Conservation (phyloP, 2,888 invertebrate species). For the Notodonta dromedarius region DNA sequence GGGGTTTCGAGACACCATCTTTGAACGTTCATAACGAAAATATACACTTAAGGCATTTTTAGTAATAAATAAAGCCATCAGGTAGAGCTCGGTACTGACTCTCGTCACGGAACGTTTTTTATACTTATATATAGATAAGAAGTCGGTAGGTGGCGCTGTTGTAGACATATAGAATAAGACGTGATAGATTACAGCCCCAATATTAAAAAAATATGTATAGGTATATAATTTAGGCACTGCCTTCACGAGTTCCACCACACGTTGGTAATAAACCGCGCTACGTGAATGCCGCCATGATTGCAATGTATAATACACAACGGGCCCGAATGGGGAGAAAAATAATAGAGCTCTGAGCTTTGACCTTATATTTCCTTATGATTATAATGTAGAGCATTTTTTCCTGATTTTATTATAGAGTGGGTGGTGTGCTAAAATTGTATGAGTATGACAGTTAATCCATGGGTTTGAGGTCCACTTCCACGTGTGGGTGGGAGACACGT, state of each 20-base stretch:
- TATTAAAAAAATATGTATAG: not conserved
- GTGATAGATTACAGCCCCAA: not conserved
- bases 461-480: too few species aligned
- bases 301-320: not conserved
- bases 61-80: too few species aligned
- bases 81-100: too few species aligned
- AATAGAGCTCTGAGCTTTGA: not conserved
- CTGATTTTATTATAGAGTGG: not conserved
- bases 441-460: not conserved
- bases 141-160: too few species aligned
- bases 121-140: too few species aligned
- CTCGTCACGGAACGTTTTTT: too few species aligned
- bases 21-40: not conserved
- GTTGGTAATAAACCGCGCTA: not conserved
- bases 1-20: not conserved
- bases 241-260: not conserved
- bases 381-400: not conserved
- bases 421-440: not conserved
- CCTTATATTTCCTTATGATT: slow-evolving; percentile 3
- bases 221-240: not conserved
- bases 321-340: not conserved
- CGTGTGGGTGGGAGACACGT: too few species aligned
- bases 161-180: too few species aligned
- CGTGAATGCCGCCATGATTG: slow-evolving; percentile 2
- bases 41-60: not conserved